A percentile compares a stretch with the other conserved stretches of the same genome.
These are phyloP conservation scores for Dermatemys mawii DNA, from an alignment of 2,113 vertebrate genomes.

Conservation along the genomic window DNA sequence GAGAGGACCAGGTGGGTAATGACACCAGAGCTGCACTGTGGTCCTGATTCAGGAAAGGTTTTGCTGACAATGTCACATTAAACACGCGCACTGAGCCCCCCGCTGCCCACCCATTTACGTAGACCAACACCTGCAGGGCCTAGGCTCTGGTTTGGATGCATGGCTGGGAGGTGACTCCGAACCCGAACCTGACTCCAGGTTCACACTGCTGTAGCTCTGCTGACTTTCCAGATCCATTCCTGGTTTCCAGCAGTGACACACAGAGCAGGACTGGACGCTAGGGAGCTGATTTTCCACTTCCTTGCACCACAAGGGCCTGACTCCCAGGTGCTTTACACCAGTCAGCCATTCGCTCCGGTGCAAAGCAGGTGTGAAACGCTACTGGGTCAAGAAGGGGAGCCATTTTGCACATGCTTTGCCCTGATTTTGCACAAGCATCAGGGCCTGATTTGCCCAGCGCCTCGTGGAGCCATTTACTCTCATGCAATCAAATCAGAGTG, in stretches of 20 bases:
- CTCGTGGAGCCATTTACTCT: not conserved
- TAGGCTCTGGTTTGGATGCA: not conserved
- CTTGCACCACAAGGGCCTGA: not conserved
- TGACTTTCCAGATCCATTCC: not conserved
- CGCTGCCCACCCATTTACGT: accelerated
- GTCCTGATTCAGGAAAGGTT: accelerated
- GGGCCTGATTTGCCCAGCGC: not conserved
- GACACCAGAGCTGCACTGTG: not conserved
- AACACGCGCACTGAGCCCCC: accelerated
- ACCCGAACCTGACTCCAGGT: too few species aligned
- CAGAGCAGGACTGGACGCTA: not conserved
- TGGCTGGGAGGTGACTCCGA: too few species aligned
- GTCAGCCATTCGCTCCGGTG: not conserved
- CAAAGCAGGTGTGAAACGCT: not conserved
- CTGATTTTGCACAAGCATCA: not conserved
- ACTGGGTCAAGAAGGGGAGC: not conserved
- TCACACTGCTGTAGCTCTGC: not conserved
- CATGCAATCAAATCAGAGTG: not conserved
- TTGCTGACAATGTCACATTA: accelerated
- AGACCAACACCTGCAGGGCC: not conserved
- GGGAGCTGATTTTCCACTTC: not conserved
- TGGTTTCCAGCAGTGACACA: not conserved
- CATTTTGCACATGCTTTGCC: accelerated
- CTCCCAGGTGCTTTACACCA: not conserved
- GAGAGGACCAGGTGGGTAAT: not conserved